Conservation (phyloP, 2,888 invertebrate genomes). For the Hymenopus coronatus region DNA sequence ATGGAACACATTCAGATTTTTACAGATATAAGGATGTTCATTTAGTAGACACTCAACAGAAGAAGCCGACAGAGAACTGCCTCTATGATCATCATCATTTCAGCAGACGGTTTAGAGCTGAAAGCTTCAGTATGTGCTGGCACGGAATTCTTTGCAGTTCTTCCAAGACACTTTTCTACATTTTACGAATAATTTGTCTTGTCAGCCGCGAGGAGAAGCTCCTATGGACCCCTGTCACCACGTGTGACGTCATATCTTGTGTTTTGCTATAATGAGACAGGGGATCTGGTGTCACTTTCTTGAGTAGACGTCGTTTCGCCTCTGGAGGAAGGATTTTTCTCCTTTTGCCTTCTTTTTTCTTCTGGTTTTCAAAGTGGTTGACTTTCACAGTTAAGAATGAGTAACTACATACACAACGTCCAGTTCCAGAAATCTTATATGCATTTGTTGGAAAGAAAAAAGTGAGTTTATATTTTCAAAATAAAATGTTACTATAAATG, state of each 20-base stretch:
- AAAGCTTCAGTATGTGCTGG: not conserved
- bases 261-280: conserved; percentile 11
- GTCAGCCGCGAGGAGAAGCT: not conserved
- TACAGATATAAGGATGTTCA: too few species aligned
- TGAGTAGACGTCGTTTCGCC: not conserved
- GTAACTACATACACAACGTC: not conserved
- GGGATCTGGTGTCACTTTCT: conserved; percentile 12
- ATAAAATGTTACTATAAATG: too few species aligned
- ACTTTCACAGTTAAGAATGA: not conserved
- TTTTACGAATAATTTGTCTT: conserved; percentile 12
- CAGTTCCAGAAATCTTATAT: not conserved
- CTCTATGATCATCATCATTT: too few species aligned
- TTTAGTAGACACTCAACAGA: too few species aligned
- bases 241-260: not conserved
- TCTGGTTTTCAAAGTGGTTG: not conserved
- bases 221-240: not conserved
- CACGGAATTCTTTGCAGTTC: not conserved
- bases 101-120: too few species aligned
- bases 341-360: not conserved
- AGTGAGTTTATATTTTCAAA: too few species aligned
- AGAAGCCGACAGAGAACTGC: too few species aligned
- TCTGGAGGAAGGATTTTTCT: not conserved
- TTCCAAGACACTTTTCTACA: not conserved
- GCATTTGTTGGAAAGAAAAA: too few species aligned
- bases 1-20: too few species aligned